Evolutionary conservation across 2,888 invertebrate genomes (phyloP), one percentile per base, ranked within the genome.

Genomic region (Psylliodes chrysocephalus): DNA sequence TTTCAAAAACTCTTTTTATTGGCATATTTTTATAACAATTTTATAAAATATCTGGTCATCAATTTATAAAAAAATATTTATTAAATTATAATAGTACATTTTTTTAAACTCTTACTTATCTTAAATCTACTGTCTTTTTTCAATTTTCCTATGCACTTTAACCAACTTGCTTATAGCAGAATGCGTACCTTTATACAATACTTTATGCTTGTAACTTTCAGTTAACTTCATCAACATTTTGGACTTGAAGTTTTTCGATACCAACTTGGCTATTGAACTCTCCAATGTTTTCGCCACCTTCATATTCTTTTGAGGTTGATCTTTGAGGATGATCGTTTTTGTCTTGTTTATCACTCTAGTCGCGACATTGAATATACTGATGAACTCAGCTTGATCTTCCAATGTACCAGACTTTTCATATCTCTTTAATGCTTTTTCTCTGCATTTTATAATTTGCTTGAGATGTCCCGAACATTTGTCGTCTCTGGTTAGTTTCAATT

Each of bases 321-420:
- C 15, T 30, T 28, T 15, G 7, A 3, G 19, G 12, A n/a, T 28
- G n/a, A 2, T 49, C 15, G n/a, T 15, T 19, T 49, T 30, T n/a
- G 10, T 49, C 49, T 4, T 1, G 15, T 19, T 47, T 15, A 49
- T 28, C 17, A 49, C 17, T 1, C 15, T 28, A 8, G 28, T 49
- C 7, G 12, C 17, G 8, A 10, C 30, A 15, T 30, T n/a, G 28
- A 15, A 49, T 49, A 19, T n/a, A 6, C 15, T 7, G 15, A 49
- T 15, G 5, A n/a, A 49, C 22, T 49, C 49, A 1, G 28, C 30
- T 49, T 49, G 22, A n/a, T 49, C 28, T 15, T 49, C 49, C 3
- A 28, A 7, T 30, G 12, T 49, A 1, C 49, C 49, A 28, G 49
- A 14, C 1, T 2, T 1, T 49, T 49, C 7, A 15, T 30, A 49